These are phyloP conservation scores for Drosophila formosana DNA, from an alignment of 2,888 invertebrate species.

Conservation along the genomic window DNA sequence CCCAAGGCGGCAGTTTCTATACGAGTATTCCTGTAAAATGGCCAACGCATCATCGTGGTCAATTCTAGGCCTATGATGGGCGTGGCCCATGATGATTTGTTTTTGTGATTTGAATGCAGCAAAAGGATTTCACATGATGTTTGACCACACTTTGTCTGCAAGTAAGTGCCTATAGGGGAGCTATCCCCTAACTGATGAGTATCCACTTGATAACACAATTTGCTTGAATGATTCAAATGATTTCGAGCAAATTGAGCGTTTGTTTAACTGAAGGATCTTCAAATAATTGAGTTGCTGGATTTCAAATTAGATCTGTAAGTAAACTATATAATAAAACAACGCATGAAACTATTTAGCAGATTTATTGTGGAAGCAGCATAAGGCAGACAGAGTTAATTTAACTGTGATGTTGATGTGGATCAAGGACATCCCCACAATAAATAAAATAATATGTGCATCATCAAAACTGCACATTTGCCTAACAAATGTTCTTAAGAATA, in stretches of 20 bases:
- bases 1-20: constrained; percentile 66
- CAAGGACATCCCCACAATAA: too few species aligned
- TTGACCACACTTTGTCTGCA: constrained; percentile 28
- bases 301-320: background rate
- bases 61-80: constrained; percentile 27
- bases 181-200: constrained; percentile 25
- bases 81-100: constrained; percentile 58
- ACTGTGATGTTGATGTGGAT: too few species aligned
- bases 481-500: too few species aligned
- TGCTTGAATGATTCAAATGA: constrained; percentile 13
- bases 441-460: too few species aligned
- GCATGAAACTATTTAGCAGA: too few species aligned
- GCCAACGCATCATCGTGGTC: constrained; percentile 37
- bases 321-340: too few species aligned
- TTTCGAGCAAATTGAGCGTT: constrained; percentile 19
- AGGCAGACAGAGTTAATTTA: too few species aligned
- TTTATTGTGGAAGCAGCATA: too few species aligned
- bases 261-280: background rate
- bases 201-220: constrained; percentile 14
- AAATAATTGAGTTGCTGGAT: background rate
- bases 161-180: constrained; percentile 48
- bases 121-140: constrained; percentile 52
- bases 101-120: constrained; percentile 56
- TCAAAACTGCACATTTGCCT: too few species aligned
- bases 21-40: constrained; percentile 59